Percentiles rank a stretch among this genome's conserved stretches.
Evolutionary conservation across 2,888 invertebrate genomes (phyloP).

Genomic region (Eupithecia tripunctaria): DNA sequence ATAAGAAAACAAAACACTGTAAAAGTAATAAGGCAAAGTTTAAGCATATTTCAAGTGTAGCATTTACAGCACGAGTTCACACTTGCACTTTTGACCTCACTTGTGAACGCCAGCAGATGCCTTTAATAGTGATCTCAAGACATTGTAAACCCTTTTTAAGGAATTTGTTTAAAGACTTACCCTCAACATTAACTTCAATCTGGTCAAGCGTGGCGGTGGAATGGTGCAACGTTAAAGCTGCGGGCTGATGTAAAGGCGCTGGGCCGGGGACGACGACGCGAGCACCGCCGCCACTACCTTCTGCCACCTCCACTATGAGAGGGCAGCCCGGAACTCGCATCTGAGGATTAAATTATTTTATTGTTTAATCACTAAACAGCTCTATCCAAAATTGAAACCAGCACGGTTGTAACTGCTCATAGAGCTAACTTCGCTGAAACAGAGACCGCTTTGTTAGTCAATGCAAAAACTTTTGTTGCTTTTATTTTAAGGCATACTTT

Average conservation of each 20-base stretch:
- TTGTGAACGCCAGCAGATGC: neutral
- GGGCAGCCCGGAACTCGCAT: slow-evolving; percentile 94
- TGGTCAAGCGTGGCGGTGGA: slow-evolving; percentile 95
- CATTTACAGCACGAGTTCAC: neutral
- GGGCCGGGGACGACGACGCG: slow-evolving; percentile 89
- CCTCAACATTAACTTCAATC: slow-evolving; percentile 98
- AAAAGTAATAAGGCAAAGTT: neutral
- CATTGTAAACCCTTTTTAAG: neutral
- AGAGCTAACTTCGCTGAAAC: neutral
- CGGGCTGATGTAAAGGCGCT: slow-evolving; percentile 88
- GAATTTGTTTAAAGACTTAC: slow-evolving; percentile 82
- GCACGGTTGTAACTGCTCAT: neutral
- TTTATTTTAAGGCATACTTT: no score
- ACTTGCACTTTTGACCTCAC: neutral
- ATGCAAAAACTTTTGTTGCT: neutral
- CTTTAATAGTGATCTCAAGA: neutral
- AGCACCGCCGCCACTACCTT: slow-evolving; percentile 85
- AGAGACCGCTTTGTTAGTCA: neutral
- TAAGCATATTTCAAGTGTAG: neutral
- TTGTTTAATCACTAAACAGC: neutral
- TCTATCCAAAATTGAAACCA: neutral
- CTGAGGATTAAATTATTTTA: slow-evolving; percentile 43
- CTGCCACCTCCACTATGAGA: slow-evolving; percentile 91
- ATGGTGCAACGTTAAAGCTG: slow-evolving; percentile 90
- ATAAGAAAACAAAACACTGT: neutral